phyloP scores from a whole-genome alignment of 2,113 vertebrate genomes.

The Gnathonemus longibarbis region DNA sequence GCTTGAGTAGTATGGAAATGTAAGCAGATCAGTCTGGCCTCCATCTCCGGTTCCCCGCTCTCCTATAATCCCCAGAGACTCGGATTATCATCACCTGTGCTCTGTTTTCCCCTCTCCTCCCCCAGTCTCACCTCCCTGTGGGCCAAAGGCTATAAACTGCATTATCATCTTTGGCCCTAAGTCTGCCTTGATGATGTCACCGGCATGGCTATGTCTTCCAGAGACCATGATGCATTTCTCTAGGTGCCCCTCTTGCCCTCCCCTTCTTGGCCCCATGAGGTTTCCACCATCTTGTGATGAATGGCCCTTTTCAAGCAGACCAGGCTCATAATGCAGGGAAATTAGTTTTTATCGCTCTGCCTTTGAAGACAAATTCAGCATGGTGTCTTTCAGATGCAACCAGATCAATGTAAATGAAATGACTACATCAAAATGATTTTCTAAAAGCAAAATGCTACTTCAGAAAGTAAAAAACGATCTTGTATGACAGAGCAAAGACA shows the following conservation, averaged over 20 bases:
- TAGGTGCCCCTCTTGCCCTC: not conserved
- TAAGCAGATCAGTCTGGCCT: not conserved
- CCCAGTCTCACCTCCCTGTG: not conserved
- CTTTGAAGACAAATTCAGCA: conserved; percentile 10
- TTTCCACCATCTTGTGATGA: not conserved
- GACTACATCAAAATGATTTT: conserved; percentile 13
- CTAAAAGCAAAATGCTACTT: not conserved
- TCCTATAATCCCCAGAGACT: not conserved
- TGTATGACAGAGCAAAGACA: not conserved
- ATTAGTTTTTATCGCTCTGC: not conserved
- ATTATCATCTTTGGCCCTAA: conserved; percentile 9
- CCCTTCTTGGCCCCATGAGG: not conserved
- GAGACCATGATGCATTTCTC: conserved; percentile 23
- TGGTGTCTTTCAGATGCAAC: conserved; percentile 16
- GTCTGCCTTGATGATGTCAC: conserved; percentile 24
- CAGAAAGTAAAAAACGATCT: not conserved
- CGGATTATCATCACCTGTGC: conserved; percentile 18
- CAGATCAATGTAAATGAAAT: conserved; percentile 14
- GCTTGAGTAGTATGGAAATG: not conserved
- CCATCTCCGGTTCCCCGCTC: not conserved
- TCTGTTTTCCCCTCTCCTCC: not conserved
- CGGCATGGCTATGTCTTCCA: conserved; percentile 15
- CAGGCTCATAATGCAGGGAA: not conserved
- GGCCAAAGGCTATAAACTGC: conserved; percentile 12
- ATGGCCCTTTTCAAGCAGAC: not conserved